These are phyloP conservation scores for Drosophila ananassae DNA, from an alignment of 1,140 invertebrate species.

Conservation along the genomic window DNA sequence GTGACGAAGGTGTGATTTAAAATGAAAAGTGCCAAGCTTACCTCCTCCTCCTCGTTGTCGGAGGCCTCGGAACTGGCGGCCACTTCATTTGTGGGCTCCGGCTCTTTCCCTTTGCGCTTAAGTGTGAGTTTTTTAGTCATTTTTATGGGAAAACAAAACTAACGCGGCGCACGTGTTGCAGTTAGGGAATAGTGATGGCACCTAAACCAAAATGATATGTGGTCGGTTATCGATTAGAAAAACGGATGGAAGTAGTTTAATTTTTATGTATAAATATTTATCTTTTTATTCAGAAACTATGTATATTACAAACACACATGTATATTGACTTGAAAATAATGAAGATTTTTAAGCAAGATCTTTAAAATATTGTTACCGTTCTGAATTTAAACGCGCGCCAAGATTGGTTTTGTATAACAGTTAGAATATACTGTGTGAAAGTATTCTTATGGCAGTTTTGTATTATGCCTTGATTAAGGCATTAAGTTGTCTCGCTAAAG, in stretches of 20 bases:
- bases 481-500: too few relatives aligned
- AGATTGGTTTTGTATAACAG: too few relatives aligned
- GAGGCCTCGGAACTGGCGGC: conserved; percentile 49
- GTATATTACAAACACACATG: too few relatives aligned
- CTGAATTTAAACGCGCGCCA: too few relatives aligned
- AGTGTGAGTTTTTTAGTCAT: conserved; percentile 63
- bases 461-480: too few relatives aligned
- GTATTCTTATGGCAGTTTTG: too few relatives aligned
- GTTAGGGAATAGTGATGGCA: conserved; percentile 51
- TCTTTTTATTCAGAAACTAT: too few relatives aligned
- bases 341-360: too few relatives aligned
- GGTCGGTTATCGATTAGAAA: conserved; percentile 16
- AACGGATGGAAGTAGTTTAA: neutral
- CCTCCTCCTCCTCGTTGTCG: conserved; percentile 67
- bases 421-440: too few relatives aligned
- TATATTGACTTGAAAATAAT: too few relatives aligned
- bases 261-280: too few relatives aligned
- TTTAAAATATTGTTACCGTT: too few relatives aligned
- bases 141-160: conserved; percentile 68
- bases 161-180: conserved; percentile 74
- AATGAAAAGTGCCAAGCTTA: conserved; percentile 10
- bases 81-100: conserved; percentile 48
- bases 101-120: conserved; percentile 64
- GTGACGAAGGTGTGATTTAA: neutral
- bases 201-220: neutral